phyloP scores from a whole-genome alignment of 2,888 invertebrate genomes.

The Polydrusus tereticollis region DNA sequence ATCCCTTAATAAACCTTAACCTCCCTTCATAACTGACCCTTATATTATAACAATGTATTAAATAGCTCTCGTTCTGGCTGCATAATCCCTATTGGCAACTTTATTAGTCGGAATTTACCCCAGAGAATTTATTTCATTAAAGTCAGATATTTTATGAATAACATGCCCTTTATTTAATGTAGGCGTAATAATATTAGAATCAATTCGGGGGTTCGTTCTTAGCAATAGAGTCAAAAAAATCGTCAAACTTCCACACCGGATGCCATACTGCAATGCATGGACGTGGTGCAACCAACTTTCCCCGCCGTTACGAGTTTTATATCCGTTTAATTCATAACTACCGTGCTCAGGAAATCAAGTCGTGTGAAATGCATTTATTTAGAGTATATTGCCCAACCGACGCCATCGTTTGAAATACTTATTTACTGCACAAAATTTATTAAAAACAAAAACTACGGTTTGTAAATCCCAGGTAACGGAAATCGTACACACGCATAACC shows the following conservation, averaged over 20 bases:
- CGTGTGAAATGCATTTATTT: constrained; percentile 48
- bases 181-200: too few species aligned
- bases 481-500: too few species aligned
- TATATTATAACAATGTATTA: not conserved
- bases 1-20: not conserved
- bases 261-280: not conserved
- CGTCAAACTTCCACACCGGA: not conserved
- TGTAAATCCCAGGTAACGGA: too few species aligned
- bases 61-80: not conserved
- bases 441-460: too few species aligned
- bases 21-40: not conserved
- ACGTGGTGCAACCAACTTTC: constrained; percentile 39
- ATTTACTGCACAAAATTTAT: too few species aligned
- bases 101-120: not conserved
- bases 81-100: not conserved
- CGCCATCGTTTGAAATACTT: constrained; percentile 7
- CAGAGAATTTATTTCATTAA: too few species aligned
- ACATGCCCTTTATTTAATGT: not conserved
- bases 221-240: too few species aligned
- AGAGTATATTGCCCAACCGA: constrained; percentile 25
- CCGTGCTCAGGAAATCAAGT: constrained; percentile 47
- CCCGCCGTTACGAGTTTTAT: constrained; percentile 44
- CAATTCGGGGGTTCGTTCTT: too few species aligned
- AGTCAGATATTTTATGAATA: not conserved
- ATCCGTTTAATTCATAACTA: constrained; percentile 50